Conservation (phyloP, 1,140 invertebrate genomes). For the Pachyrhynchus sulphureomaculatus region DNA sequence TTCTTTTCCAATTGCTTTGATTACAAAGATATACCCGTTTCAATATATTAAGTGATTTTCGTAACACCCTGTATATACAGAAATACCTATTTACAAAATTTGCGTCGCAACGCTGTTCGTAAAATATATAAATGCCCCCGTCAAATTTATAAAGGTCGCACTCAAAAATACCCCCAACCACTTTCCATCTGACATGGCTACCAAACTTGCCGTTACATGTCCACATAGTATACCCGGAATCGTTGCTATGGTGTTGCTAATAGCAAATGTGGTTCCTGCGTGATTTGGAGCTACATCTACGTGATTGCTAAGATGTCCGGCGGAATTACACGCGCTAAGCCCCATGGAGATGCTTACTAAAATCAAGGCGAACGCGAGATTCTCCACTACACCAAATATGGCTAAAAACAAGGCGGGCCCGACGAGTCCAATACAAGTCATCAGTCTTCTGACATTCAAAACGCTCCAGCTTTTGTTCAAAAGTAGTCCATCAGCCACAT, state of each 20-base stretch:
- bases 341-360: slow-evolving; percentile 79
- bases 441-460: slow-evolving; percentile 70
- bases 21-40: too few species aligned
- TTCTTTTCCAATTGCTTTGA: too few species aligned
- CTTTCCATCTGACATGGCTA: slow-evolving; percentile 68
- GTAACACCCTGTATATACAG: not conserved
- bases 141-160: slow-evolving; percentile 73
- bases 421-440: slow-evolving; percentile 76
- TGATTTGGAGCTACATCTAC: slow-evolving; percentile 79
- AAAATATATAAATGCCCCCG: slow-evolving; percentile 75
- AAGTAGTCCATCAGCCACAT: slow-evolving; percentile 69
- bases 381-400: slow-evolving; percentile 73
- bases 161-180: slow-evolving; percentile 79
- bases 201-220: slow-evolving; percentile 76
- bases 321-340: slow-evolving; percentile 75
- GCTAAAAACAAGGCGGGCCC: slow-evolving; percentile 73
- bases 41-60: too few species aligned
- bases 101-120: slow-evolving; percentile 74
- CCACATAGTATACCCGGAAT: slow-evolving; percentile 78
- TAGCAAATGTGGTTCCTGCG: slow-evolving; percentile 77
- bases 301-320: slow-evolving; percentile 79
- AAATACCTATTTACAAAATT: slow-evolving; percentile 55
- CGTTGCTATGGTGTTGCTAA: slow-evolving; percentile 78
- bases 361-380: slow-evolving; percentile 69
- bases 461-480: slow-evolving; percentile 67